These are phyloP conservation scores for Sebastes steindachneri DNA, from an alignment of 2,797 vertebrate species.

Conservation along the genomic window DNA sequence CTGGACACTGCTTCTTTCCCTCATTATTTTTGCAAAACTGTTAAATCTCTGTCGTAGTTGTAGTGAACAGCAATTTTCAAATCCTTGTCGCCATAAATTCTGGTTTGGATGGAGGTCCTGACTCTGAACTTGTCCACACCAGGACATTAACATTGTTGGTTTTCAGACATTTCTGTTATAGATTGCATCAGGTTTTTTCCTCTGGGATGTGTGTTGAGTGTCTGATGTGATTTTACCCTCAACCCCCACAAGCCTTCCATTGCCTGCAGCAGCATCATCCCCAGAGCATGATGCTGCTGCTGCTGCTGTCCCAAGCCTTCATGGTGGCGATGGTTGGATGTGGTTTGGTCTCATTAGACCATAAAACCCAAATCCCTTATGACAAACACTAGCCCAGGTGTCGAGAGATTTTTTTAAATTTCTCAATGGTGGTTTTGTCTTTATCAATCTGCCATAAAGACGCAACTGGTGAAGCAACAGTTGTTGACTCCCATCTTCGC, in stretches of 20 bases:
- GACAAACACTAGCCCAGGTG: not conserved
- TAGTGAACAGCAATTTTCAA: not conserved
- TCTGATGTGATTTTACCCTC: not conserved
- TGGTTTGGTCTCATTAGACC: not conserved
- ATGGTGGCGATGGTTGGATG: not conserved
- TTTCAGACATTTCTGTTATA: not conserved
- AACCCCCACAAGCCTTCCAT: not conserved
- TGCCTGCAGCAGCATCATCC: not conserved
- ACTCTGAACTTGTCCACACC: not conserved
- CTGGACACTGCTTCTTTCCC: not conserved
- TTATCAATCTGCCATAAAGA: not conserved
- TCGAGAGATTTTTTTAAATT: not conserved
- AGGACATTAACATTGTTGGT: not conserved
- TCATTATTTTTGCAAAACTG: not conserved
- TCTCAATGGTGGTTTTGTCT: not conserved
- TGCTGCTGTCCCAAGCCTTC: not conserved
- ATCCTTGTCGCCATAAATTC: not conserved
- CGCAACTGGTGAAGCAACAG: not conserved
- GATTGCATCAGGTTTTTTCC: conserved; percentile 4
- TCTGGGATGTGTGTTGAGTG: not conserved
- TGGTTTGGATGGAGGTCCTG: not conserved
- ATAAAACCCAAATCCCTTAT: not conserved
- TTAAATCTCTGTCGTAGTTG: not conserved
- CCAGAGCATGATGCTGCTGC: not conserved
- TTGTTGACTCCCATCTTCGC: not conserved